phyloP scores from a whole-genome alignment of 2,888 invertebrate genomes.

The Leuctra nigra region DNA sequence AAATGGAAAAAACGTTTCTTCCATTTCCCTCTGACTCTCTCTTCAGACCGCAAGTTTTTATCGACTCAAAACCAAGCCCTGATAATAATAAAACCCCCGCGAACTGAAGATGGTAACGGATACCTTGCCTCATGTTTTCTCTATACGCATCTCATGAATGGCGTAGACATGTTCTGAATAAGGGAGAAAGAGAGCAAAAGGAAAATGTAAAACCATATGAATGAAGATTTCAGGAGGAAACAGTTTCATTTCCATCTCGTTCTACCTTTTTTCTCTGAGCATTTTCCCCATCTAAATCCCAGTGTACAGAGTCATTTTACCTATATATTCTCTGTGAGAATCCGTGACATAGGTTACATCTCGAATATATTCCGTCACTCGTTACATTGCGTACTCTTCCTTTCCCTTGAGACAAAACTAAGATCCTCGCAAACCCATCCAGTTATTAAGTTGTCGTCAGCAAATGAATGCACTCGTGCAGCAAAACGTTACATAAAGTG shows the following conservation, averaged over 20 bases:
- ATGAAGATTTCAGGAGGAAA: not conserved
- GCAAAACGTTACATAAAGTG: no score
- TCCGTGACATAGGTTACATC: no score
- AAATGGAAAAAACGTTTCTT: constrained; percentile 27
- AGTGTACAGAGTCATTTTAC: no score
- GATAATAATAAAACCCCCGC: constrained; percentile 10
- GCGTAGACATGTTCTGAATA: constrained; percentile 13
- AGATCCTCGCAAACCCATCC: no score
- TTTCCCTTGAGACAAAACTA: no score
- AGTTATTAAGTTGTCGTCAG: no score
- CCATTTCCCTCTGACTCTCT: constrained; percentile 2
- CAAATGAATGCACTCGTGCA: no score
- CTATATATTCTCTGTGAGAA: no score
- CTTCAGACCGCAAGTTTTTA: not conserved
- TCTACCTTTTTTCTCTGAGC: no score
- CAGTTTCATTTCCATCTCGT: constrained; percentile 2
- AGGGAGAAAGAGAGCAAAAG: not conserved
- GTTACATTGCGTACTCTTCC: no score
- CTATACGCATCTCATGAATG: constrained; percentile 9
- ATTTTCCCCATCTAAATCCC: not conserved
- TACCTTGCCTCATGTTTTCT: constrained; percentile 3
- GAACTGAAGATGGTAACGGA: constrained; percentile 5
- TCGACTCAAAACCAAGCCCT: constrained; percentile 1
- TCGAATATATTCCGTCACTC: no score
- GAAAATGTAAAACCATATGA: constrained; percentile 6